These are phyloP conservation scores for Triplophysa bombifrons DNA, from an alignment of 2,797 vertebrate genomes.

Conservation along the genomic window DNA sequence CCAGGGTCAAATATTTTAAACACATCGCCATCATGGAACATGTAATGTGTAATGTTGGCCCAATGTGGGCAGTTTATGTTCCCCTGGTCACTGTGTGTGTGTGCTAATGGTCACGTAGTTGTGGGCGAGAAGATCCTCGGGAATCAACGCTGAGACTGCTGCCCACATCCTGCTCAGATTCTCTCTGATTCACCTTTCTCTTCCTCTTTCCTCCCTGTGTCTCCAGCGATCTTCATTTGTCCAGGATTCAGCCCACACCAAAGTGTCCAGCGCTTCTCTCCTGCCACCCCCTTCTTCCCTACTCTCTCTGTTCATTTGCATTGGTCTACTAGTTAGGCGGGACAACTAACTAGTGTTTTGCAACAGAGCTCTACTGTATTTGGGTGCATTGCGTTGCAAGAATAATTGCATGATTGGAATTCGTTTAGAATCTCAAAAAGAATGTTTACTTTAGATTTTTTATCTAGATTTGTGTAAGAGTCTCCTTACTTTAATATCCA, in stretches of 20 bases:
- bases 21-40: background rate
- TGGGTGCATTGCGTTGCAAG: too few species aligned
- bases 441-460: too few species aligned
- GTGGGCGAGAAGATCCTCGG: slow-evolving; percentile 34
- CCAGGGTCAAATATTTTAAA: background rate
- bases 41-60: too few species aligned
- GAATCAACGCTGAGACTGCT: slow-evolving; percentile 1
- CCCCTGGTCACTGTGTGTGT: slow-evolving; percentile 41
- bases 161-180: slow-evolving; percentile 44
- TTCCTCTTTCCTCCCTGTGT: slow-evolving; percentile 51
- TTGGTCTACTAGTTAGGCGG: slow-evolving; percentile 4
- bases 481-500: too few species aligned
- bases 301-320: slow-evolving; percentile 10
- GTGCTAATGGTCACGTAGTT: slow-evolving; percentile 42
- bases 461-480: too few species aligned
- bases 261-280: slow-evolving; percentile 34
- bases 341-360: too few species aligned
- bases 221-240: slow-evolving; percentile 49
- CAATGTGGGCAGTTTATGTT: slow-evolving; percentile 4
- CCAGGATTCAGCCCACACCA: slow-evolving; percentile 53
- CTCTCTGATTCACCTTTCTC: slow-evolving; percentile 43
- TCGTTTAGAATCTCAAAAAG: too few species aligned
- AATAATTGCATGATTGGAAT: too few species aligned
- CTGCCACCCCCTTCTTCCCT: slow-evolving; percentile 4
- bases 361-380: too few species aligned